Evolutionary conservation across 2,888 invertebrate species (phyloP).

Genomic region (Listrodromus nycthemerus): DNA sequence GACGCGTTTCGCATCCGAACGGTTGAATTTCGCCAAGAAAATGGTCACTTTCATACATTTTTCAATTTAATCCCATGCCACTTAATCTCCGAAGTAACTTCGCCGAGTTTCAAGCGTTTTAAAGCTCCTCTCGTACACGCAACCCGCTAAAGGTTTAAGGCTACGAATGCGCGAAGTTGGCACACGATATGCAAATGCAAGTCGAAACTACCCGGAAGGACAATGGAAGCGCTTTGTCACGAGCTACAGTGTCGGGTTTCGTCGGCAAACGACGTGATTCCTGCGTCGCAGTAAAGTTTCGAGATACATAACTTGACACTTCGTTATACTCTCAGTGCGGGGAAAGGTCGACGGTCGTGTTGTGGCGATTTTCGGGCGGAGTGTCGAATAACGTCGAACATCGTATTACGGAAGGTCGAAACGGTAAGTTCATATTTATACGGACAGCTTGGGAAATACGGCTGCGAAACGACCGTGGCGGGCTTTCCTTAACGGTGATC

Average conservation of each 20-base stretch:
- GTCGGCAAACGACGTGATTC: conserved; percentile 5
- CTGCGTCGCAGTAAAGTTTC: conserved; percentile 3
- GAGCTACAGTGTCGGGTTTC: not conserved
- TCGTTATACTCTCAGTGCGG: conserved; percentile 11
- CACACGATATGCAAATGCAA: conserved; percentile 6
- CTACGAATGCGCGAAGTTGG: not conserved
- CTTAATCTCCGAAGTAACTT: not conserved
- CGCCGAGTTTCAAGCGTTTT: not conserved
- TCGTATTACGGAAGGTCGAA: not conserved
- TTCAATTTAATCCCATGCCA: not conserved
- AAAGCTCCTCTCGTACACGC: not conserved
- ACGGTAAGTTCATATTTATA: conserved; percentile 15
- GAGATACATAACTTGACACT: not conserved
- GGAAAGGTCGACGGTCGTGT: not conserved
- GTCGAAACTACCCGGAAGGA: conserved; percentile 3
- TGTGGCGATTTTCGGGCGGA: not conserved
- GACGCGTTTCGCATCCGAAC: not conserved
- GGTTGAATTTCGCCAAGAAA: not conserved
- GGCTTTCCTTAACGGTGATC: conserved; percentile 7
- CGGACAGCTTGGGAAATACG: not conserved
- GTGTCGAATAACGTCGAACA: not conserved
- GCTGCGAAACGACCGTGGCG: not conserved
- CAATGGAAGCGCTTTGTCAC: conserved; percentile 4
- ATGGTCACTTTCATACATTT: not conserved
- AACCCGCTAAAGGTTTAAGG: not conserved